phyloP scores from a whole-genome alignment of 2,113 vertebrate genomes.

The Eudyptes chrysolophus region DNA sequence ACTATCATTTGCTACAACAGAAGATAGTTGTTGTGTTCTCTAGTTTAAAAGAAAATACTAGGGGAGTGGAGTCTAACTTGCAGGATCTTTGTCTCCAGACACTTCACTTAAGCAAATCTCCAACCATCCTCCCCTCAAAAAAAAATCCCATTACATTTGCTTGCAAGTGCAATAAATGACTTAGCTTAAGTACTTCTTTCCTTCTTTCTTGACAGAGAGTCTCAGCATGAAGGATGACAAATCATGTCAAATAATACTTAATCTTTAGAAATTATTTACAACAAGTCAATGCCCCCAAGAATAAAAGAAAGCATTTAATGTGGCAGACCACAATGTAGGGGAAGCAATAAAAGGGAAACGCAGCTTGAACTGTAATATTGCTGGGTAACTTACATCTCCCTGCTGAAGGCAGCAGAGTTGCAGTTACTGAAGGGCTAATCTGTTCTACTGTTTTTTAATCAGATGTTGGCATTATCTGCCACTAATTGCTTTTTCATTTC shows the following conservation, averaged over 20 bases:
- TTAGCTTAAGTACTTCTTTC: neutral
- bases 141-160: neutral
- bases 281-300: slow-evolving; percentile 53
- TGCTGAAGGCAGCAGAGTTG: slow-evolving; percentile 66
- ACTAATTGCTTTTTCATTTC: slow-evolving; percentile 86
- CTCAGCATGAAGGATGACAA: slow-evolving; percentile 41
- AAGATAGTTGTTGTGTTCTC: neutral
- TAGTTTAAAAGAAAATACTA: neutral
- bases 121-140: neutral
- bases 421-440: slow-evolving; percentile 65
- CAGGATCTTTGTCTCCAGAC: neutral
- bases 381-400: slow-evolving; percentile 62
- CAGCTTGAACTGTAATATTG: slow-evolving; percentile 66
- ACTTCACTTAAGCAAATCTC: neutral
- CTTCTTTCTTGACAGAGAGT: slow-evolving; percentile 8
- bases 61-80: neutral
- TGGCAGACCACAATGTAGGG: slow-evolving; percentile 39
- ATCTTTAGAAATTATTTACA: slow-evolving; percentile 69
- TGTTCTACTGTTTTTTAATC: slow-evolving; percentile 81
- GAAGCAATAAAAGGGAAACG: slow-evolving; percentile 60
- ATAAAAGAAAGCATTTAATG: slow-evolving; percentile 48
- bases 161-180: neutral
- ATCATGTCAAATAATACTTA: slow-evolving; percentile 50
- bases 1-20: neutral
- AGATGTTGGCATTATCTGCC: slow-evolving; percentile 82